Conservation (phyloP, 1,140 invertebrate species). For the Drosophila carrolli region DNA sequence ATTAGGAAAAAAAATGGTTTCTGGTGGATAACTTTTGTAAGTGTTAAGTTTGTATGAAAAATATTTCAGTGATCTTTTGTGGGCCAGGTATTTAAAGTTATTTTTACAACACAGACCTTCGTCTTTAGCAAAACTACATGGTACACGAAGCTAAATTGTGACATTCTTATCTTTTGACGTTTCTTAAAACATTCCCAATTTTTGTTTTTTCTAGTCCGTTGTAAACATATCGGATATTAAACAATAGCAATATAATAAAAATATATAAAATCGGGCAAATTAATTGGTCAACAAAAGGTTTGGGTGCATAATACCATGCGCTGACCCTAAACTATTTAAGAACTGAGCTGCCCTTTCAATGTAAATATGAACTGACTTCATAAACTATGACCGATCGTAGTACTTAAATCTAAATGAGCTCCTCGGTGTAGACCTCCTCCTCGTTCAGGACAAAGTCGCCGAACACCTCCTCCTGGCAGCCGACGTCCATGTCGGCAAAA, state of each 20-base stretch:
- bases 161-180: neutral
- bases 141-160: constrained; percentile 8
- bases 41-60: constrained; percentile 4
- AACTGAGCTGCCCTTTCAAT: constrained; percentile 1
- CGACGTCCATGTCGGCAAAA: constrained; percentile 72
- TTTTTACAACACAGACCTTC: neutral
- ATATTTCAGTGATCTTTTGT: constrained; percentile 10
- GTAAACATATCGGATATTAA: neutral
- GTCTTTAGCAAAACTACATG: neutral
- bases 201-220: neutral
- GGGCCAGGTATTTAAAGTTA: constrained; percentile 7
- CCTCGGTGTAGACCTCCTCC: constrained; percentile 72
- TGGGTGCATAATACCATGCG: neutral
- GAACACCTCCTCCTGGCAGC: constrained; percentile 74
- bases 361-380: constrained; percentile 12
- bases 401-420: constrained; percentile 48
- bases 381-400: constrained; percentile 19
- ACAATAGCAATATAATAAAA: neutral
- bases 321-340: neutral
- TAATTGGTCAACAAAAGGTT: neutral
- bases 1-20: constrained; percentile 4
- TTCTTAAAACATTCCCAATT: constrained; percentile 3
- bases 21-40: constrained; percentile 5
- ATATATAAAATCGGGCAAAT: neutral
- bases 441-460: constrained; percentile 65